Conservation (phyloP, 2,797 vertebrate species). For the Benthosema pterotum region DNA sequence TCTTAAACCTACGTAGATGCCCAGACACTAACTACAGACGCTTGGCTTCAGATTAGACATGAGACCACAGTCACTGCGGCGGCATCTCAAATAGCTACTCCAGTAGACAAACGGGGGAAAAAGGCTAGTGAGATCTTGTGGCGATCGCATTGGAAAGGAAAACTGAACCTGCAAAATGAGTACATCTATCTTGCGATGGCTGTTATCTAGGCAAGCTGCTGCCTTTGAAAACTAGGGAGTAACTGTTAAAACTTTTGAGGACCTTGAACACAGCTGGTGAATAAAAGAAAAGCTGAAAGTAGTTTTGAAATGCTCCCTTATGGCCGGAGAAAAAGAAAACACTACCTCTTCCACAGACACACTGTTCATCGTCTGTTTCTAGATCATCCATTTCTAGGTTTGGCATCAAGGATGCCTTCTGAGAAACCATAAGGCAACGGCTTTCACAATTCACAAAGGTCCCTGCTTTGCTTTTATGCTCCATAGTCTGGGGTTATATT, state of each 20-base stretch:
- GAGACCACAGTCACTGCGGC: conserved; percentile 32
- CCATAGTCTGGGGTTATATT: not conserved
- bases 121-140: conserved; percentile 27
- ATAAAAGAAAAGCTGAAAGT: conserved; percentile 16
- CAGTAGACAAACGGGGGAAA: conserved; percentile 16
- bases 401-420: conserved; percentile 48
- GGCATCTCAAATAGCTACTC: conserved; percentile 46
- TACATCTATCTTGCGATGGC: conserved; percentile 10
- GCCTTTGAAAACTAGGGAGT: conserved; percentile 31
- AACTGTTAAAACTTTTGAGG: conserved; percentile 10
- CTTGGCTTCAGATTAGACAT: conserved; percentile 68
- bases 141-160: conserved; percentile 11
- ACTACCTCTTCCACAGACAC: conserved; percentile 44
- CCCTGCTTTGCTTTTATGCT: not conserved
- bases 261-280: conserved; percentile 60
- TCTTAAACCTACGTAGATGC: conserved; percentile 67
- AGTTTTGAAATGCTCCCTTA: conserved; percentile 33
- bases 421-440: not conserved
- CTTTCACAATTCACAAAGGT: not conserved
- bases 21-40: conserved; percentile 55
- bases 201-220: conserved; percentile 29
- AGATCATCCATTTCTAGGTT: conserved; percentile 13
- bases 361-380: conserved; percentile 22
- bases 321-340: conserved; percentile 31
- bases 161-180: not conserved